phyloP scores from a whole-genome alignment of 2,797 vertebrate species.

The Falco naumanni region DNA sequence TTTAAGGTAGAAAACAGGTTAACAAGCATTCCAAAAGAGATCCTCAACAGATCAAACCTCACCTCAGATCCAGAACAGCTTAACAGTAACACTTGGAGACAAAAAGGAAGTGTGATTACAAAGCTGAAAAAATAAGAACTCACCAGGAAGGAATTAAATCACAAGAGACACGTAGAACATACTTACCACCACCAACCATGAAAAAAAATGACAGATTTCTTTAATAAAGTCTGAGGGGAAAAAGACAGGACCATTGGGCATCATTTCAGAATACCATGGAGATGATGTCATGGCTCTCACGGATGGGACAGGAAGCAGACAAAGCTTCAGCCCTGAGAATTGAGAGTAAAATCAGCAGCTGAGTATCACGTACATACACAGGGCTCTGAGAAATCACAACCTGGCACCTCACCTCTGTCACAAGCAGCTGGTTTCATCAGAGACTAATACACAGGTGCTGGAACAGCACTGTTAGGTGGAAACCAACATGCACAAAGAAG shows the following conservation, averaged over 20 bases:
- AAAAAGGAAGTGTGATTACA: background rate
- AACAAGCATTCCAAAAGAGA: background rate
- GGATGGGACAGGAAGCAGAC: background rate
- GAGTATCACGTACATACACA: background rate
- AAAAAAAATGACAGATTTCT: background rate
- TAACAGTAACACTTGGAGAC: background rate
- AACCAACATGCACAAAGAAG: background rate
- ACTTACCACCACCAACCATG: background rate
- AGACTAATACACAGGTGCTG: background rate
- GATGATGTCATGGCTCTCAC: constrained; percentile 17
- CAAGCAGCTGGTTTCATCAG: background rate
- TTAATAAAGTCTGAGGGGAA: background rate
- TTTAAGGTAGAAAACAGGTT: background rate
- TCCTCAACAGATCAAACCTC: background rate
- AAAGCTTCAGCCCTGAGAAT: background rate
- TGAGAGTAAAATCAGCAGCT: background rate
- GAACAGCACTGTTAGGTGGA: background rate
- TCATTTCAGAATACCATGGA: constrained; percentile 30
- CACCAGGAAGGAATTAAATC: background rate
- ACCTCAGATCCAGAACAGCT: background rate
- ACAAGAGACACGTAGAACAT: background rate
- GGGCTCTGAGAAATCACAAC: background rate
- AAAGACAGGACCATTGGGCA: background rate
- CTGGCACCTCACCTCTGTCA: background rate
- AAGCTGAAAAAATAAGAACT: background rate